These are phyloP conservation scores for Cheilosia vernalis DNA, from an alignment of 2,888 invertebrate species.

Conservation along the genomic window DNA sequence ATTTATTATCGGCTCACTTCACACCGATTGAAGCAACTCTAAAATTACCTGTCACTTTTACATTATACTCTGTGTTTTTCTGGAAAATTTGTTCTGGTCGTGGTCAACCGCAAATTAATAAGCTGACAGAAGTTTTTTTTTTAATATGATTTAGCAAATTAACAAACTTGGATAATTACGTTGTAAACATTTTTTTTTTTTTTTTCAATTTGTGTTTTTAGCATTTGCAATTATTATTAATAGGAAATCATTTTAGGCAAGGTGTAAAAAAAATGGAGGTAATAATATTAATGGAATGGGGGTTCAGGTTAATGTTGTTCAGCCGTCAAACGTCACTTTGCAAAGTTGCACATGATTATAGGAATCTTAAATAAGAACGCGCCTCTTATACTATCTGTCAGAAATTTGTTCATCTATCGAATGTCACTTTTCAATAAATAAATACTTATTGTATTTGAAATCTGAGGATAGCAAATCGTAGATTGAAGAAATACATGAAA, in stretches of 20 bases:
- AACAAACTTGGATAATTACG: not conserved
- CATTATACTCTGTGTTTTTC: not conserved
- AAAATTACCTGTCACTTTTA: not conserved
- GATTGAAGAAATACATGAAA: too few relatives aligned
- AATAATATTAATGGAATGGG: too few relatives aligned
- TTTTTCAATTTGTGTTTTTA: not conserved
- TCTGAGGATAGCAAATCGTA: too few relatives aligned
- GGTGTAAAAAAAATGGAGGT: too few relatives aligned
- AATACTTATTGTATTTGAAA: too few relatives aligned
- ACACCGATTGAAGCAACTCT: not conserved
- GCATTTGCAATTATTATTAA: not conserved
- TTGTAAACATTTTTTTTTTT: not conserved
- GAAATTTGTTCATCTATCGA: too few relatives aligned
- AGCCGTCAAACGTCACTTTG: too few relatives aligned
- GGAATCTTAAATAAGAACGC: too few relatives aligned
- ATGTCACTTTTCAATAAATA: too few relatives aligned
- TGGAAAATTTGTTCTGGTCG: not conserved
- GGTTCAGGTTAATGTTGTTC: too few relatives aligned
- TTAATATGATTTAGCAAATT: not conserved
- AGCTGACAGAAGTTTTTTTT: not conserved
- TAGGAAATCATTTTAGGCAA: not conserved
- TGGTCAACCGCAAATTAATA: not conserved
- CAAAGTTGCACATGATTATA: too few relatives aligned
- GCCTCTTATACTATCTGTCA: too few relatives aligned
- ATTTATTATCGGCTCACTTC: not conserved